A percentile compares a stretch with the other conserved stretches of the same genome.
These are phyloP conservation scores for Melanogrammus aeglefinus DNA, from an alignment of 2,797 vertebrate genomes.

Conservation along the genomic window DNA sequence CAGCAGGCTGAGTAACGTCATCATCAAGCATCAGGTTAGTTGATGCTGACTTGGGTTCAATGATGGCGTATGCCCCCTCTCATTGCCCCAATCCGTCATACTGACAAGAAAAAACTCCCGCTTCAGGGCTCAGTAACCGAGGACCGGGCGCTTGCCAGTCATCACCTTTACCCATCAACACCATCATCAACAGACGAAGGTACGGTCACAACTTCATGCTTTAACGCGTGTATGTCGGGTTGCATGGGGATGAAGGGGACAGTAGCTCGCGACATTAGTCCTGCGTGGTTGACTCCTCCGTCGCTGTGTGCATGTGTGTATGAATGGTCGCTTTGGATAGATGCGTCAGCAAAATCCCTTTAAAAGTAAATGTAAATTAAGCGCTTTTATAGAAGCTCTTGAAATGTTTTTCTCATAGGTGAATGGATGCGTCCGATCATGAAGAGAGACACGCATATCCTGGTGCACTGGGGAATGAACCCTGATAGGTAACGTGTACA, in stretches of 20 bases:
- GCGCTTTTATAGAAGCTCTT: not conserved
- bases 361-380: too few relatives aligned
- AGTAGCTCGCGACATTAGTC: too few relatives aligned
- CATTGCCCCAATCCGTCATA: not conserved
- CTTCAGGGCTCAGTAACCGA: conserved; percentile 86
- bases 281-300: too few relatives aligned
- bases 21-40: conserved; percentile 89
- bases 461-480: conserved; percentile 94
- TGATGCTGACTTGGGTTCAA: not conserved
- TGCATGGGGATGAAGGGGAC: not conserved
- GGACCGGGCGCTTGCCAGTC: conserved; percentile 85
- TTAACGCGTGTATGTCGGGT: not conserved
- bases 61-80: not conserved
- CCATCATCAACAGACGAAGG: conserved; percentile 83
- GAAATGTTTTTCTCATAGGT: conserved; percentile 67
- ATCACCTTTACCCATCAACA: conserved; percentile 83
- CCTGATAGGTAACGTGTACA: conserved; percentile 85
- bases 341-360: too few relatives aligned
- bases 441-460: conserved; percentile 86
- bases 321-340: too few relatives aligned
- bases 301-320: too few relatives aligned
- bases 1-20: conserved; percentile 84
- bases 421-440: conserved; percentile 94
- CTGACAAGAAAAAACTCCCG: conserved; percentile 22
- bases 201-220: conserved; percentile 46